phyloP scores from a whole-genome alignment of 2,888 invertebrate species.

The Orchestes rusci region DNA sequence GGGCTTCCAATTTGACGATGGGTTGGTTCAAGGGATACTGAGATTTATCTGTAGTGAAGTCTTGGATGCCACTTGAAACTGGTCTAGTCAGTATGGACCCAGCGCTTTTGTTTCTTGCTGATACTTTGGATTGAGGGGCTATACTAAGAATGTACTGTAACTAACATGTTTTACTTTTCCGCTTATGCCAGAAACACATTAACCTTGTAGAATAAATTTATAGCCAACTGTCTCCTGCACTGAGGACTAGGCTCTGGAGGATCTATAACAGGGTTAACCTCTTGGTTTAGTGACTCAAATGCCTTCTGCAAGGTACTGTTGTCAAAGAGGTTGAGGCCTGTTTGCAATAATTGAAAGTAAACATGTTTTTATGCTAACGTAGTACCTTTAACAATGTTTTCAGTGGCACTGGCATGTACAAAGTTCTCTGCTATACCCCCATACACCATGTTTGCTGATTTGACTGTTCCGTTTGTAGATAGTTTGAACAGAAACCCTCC shows the following conservation, averaged over 20 bases:
- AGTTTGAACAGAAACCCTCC: slow-evolving; percentile 61
- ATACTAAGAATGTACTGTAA: slow-evolving; percentile 4
- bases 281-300: slow-evolving; percentile 45
- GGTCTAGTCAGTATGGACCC: slow-evolving; percentile 46
- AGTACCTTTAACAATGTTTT: slow-evolving; percentile 43
- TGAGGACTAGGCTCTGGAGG: slow-evolving; percentile 61
- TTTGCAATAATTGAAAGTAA: too few species aligned
- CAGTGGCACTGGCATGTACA: slow-evolving; percentile 47
- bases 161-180: neutral
- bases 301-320: slow-evolving; percentile 43
- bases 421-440: slow-evolving; percentile 53
- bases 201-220: slow-evolving; percentile 77
- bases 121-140: slow-evolving; percentile 33
- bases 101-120: slow-evolving; percentile 43
- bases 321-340: slow-evolving; percentile 35
- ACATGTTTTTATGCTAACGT: too few species aligned
- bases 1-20: slow-evolving; percentile 55
- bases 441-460: slow-evolving; percentile 52
- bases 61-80: slow-evolving; percentile 54
- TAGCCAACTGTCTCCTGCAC: slow-evolving; percentile 63
- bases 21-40: slow-evolving; percentile 60
- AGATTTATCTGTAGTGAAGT: slow-evolving; percentile 51
- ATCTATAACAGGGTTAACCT: slow-evolving; percentile 56
- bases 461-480: slow-evolving; percentile 41
- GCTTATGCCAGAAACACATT: slow-evolving; percentile 39